Evolutionary conservation across 2,113 vertebrate genomes (phyloP), one percentile per base, ranked within the genome.

Genomic region (Reinhardtius hippoglossoides): DNA sequence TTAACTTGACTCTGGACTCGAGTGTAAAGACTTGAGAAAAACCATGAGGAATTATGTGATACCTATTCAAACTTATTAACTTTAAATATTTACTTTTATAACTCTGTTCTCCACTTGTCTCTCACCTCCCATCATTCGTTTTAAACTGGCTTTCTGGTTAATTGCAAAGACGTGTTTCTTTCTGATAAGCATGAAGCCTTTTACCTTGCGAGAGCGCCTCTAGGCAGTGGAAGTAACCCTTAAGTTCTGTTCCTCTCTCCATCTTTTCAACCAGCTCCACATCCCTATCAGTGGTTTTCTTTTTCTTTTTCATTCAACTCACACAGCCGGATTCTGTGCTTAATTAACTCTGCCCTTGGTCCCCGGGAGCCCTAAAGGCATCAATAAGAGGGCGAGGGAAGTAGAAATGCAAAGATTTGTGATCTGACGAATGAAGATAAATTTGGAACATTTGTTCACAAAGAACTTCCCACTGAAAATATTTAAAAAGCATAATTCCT

Each of bases 151-250:
- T 31, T 82, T 89, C 71, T 75, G 58, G 87, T 91, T 94, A 92
- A 93, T 91, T 90, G 87, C 85, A 91, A 91, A 90, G 88, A 78
- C 27, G 6, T 6, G 27, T 31, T 31, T 31, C 27, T 31, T 31
- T 31, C 27, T 31, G 27, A 31, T 31, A 31, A 31, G 27, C 27
- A 31, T 31, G 27, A 31, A 31, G 5, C 73, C 68, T 58, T 59
- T 83, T 82, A 69, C 65, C 58, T 79, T 80, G 63, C 71, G 50
- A 79, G 67, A 67, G n/a, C 69, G 80, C 70, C 88, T 85, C 72
- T 13, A 1, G 85, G 86, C 80, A 80, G 66, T 9, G 62, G 83
- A 75, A 82, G 79, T 70, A 74, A 59, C 67, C 71, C 80, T 27
- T 21, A 44, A 82, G 80, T 80, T 27, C 4, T 81, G 44, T 71